Evolutionary conservation across 1,140 invertebrate genomes (phyloP), one percentile per base, ranked within the genome.

Genomic region (Medauroidea extradentata): DNA sequence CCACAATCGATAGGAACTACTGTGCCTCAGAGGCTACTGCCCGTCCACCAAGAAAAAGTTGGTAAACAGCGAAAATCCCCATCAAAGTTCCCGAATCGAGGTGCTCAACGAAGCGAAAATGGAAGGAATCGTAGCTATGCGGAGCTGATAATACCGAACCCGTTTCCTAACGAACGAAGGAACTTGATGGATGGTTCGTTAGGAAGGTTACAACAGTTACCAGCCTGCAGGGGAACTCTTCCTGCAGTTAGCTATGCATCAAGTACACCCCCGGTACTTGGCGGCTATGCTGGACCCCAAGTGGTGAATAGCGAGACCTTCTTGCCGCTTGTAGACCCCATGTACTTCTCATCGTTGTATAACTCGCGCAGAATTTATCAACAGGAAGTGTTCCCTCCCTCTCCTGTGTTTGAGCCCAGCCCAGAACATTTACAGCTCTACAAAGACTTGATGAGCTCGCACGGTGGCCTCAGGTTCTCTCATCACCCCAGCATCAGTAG

Each of bases 1-100:
- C 73, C 48, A 63, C 71, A 5, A 74, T 73, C n/a, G 44, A 11
- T 46, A 21, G 18, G 24, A 19, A 19, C 18, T 5, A 19, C 44
- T 4, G 24, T 25, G 44, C 44, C 44, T 4, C 18, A 25, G 44
- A 46, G 24, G 18, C 9, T 21, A 4, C 44, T 5, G 9, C 44
- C 18, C 4, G 18, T 25, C 13, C 44, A 46, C 44, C 5, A 25
- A 19, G 24, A 46, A 9, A 46, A 46, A 19, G 44, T 46, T 21
- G n/a, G 44, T 46, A 5, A 25, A 19, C 18, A 25, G 9, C 24
- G 18, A 19, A 19, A 46, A 21, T 46, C 44, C 5, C 24, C 44
- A 9, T 21, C 24, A 7, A 19, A 46, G n/a, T 46, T 25, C n/a
- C 4, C 18, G 18, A 25, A 25, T 13, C 44, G 44, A 21, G 44